Base-by-base conservation (phyloP, 2,797 vertebrate genomes). In the Taeniopygia guttata region DNA sequence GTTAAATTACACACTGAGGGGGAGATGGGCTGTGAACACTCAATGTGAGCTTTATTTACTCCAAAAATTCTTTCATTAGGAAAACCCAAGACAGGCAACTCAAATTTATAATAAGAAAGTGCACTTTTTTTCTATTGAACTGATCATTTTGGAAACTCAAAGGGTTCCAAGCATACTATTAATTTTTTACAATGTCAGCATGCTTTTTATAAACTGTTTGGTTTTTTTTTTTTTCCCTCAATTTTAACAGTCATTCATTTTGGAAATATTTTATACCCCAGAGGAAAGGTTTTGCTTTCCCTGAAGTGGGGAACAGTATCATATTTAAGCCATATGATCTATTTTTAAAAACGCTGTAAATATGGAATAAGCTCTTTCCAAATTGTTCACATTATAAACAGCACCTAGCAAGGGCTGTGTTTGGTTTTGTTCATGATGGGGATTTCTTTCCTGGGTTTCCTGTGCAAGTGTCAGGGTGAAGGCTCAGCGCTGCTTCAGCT, bases 111-210 rank as follows among this genome's bases (percentile, higher is more conserved):
- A 95, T 77, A 90, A 93, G 79, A 93, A 95, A 88, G 88, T 78
- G 43, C 52, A 25, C 19, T 30, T 49, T 49, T 89, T 78, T 56
- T 48, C 75, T 91, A 76, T 94, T 90, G 77, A 93, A 78, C 90
- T 96, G 89, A 91, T 84, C 78, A 55, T 93, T 92, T 81, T 87
- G 72, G 93, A 95, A 97, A 96, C 34, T 94, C 78, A 84, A 94
- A 85, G 72, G 70, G 58, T 95, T 97, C 90, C 95, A 97, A 97
- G 93, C 90, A 70, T 96, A 78, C 84, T 94, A 95, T 97, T 96
- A 96, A 93, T 97, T 96, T 97, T 96, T 97, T 96, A 97, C 94
- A 93, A 87, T 90, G 93, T 96, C 95, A 95, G 96, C 93, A 75
- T 72, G 85, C 70, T 97, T 96, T 97, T 97, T 96, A 96, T 97